Percentiles rank a stretch among this genome's conserved stretches.
phyloP scores from a whole-genome alignment of 92 coral and sea anemone genomes.

The Umimayanthus chanpuru region DNA sequence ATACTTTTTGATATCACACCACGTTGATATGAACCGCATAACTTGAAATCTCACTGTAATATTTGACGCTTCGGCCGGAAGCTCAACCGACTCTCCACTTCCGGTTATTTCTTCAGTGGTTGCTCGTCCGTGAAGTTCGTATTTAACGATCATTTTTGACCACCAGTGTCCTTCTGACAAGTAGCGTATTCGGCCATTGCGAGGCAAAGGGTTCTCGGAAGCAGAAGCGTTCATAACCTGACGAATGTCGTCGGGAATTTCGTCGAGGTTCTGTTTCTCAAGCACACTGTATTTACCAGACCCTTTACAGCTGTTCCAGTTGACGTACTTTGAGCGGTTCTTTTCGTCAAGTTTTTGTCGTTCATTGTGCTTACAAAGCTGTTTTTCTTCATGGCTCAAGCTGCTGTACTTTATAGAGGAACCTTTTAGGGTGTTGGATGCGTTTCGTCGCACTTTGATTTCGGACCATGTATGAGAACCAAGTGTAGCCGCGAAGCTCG shows the following conservation, averaged over 20 bases:
- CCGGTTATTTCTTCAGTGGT: constrained; percentile 34
- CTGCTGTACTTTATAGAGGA: neutral
- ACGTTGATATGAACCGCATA: constrained; percentile 12
- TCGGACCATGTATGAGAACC: constrained; percentile 30
- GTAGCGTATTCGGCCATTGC: constrained; percentile 37
- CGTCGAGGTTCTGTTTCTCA: neutral
- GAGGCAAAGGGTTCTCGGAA: neutral
- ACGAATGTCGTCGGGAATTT: neutral
- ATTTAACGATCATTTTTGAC: constrained; percentile 60
- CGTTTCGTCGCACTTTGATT: neutral
- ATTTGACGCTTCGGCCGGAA: constrained; percentile 47
- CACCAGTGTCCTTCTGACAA: constrained; percentile 48
- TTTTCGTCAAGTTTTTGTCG: constrained; percentile 1
- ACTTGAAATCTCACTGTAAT: constrained; percentile 57
- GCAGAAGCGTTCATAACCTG: neutral
- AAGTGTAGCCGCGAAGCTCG: neutral
- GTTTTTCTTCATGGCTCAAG: neutral
- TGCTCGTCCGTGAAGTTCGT: neutral
- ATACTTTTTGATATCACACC: constrained; percentile 66
- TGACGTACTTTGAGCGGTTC: neutral
- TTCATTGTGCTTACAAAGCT: neutral
- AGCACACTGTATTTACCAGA: neutral
- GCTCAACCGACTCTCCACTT: constrained; percentile 26
- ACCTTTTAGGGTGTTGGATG: neutral
- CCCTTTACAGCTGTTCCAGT: neutral